phyloP scores from a whole-genome alignment of 2,113 vertebrate genomes.

The Corynorhinus townsendii region DNA sequence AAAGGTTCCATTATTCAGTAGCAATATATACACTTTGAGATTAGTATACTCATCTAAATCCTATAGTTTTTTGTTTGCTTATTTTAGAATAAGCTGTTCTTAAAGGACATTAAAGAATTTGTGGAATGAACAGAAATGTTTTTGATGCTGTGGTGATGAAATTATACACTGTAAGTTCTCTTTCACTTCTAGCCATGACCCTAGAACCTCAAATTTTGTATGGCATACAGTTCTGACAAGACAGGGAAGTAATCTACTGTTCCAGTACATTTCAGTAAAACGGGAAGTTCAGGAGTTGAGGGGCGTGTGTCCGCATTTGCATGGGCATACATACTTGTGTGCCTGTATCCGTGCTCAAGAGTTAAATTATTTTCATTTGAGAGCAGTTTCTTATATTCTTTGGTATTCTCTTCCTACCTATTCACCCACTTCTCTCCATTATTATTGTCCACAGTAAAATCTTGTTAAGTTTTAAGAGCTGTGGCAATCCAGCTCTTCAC shows the following conservation, averaged over 20 bases:
- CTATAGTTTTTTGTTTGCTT: not conserved
- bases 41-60: slow-evolving; percentile 8
- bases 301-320: not conserved
- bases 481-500: not conserved
- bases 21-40: not conserved
- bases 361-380: not conserved
- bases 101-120: not conserved
- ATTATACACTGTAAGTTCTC: not conserved
- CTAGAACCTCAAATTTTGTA: not conserved
- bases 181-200: too few species aligned
- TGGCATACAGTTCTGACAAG: not conserved
- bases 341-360: not conserved
- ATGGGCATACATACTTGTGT: not conserved
- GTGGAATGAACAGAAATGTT: not conserved
- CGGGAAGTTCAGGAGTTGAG: not conserved
- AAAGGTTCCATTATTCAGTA: not conserved
- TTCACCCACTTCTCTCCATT: not conserved
- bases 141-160: not conserved
- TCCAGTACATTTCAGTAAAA: not conserved
- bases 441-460: not conserved
- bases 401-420: not conserved
- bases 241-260: not conserved
- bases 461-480: not conserved
- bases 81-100: not conserved
- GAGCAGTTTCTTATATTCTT: not conserved